These are phyloP conservation scores for Hippocampus zosterae DNA, from an alignment of 2,113 vertebrate species.

Conservation along the genomic window DNA sequence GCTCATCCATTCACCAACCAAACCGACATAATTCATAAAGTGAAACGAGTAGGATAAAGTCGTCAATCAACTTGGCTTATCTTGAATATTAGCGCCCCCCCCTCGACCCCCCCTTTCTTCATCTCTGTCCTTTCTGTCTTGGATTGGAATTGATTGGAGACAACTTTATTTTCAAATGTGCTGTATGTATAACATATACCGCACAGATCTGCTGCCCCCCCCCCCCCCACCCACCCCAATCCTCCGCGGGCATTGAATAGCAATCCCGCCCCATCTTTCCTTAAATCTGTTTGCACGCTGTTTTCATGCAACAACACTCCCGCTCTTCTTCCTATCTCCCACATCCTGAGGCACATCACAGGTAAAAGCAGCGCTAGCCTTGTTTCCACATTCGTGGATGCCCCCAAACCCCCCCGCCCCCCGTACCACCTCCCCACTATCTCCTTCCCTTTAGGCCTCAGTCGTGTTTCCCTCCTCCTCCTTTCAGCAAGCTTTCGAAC, in stretches of 20 bases:
- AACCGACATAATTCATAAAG: neutral
- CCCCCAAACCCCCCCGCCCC: neutral
- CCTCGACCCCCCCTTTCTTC: conserved; percentile 8
- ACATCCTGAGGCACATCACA: conserved; percentile 51
- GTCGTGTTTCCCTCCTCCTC: neutral
- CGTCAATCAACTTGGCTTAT: neutral
- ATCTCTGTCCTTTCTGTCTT: conserved; percentile 18
- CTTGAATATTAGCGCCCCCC: neutral
- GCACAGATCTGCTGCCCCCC: conserved; percentile 20
- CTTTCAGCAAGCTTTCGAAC: conserved; percentile 3
- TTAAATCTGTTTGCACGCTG: conserved; percentile 51
- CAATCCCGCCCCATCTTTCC: conserved; percentile 48
- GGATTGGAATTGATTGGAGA: too few relatives aligned
- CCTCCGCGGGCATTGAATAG: conserved; percentile 34
- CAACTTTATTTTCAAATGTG: too few relatives aligned
- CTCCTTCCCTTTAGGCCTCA: neutral
- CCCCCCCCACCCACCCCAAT: conserved; percentile 38
- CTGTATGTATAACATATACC: too few relatives aligned
- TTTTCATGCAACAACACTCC: conserved; percentile 50
- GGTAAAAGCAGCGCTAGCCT: conserved; percentile 35
- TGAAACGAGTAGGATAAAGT: neutral
- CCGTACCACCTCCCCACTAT: conserved; percentile 11
- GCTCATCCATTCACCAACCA: neutral
- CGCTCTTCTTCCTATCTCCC: conserved; percentile 34
- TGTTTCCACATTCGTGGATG: neutral